Evolutionary conservation across 2,113 vertebrate species (phyloP).

Genomic region (Pogonocichla stellata): DNA sequence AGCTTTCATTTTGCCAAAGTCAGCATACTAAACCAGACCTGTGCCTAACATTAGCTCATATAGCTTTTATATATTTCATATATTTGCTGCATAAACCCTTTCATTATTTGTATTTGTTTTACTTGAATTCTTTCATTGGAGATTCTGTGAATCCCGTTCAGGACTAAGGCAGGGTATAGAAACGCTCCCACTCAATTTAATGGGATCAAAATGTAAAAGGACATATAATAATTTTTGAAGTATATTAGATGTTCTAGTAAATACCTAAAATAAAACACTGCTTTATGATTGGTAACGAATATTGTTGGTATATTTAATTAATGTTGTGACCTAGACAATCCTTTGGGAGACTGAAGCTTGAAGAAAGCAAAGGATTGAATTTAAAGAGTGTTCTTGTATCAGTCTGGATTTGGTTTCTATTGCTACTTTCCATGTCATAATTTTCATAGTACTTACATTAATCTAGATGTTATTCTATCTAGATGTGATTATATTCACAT

Average conservation of each 20-base stretch:
- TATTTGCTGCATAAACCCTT: background rate
- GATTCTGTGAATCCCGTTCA: background rate
- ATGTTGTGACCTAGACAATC: background rate
- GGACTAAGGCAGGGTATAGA: background rate
- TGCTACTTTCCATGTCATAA: background rate
- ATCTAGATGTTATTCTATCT: background rate
- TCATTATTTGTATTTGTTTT: background rate
- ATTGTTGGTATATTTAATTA: background rate
- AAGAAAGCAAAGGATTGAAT: background rate
- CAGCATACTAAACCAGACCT: background rate
- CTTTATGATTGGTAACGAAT: background rate
- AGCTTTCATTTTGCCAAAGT: background rate
- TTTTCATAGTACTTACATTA: background rate
- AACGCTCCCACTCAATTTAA: background rate
- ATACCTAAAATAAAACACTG: background rate
- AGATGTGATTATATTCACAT: background rate
- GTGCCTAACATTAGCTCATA: rapidly evolving
- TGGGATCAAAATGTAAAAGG: background rate
- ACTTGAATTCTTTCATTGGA: background rate
- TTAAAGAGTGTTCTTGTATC: background rate
- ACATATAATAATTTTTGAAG: background rate
- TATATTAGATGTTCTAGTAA: background rate
- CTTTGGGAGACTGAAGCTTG: background rate
- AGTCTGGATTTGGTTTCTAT: background rate
- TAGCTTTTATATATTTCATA: background rate